A percentile compares a stretch with the other conserved stretches of the same genome.
Evolutionary conservation across 2,113 vertebrate genomes (phyloP).

Genomic region (Pitta sordida): DNA sequence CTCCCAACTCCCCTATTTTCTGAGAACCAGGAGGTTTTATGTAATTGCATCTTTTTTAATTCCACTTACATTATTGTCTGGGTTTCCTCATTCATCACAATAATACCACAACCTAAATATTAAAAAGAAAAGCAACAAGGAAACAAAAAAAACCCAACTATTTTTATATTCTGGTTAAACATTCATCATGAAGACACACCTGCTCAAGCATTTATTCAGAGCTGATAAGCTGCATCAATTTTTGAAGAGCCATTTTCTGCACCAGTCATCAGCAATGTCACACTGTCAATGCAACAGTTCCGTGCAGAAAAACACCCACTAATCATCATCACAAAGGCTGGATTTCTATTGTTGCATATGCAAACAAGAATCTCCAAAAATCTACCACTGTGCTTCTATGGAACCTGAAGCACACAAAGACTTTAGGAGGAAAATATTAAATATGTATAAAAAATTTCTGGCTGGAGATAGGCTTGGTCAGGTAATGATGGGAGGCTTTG

Average conservation of each 20-base stretch:
- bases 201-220: neutral
- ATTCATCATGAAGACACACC: neutral
- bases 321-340: neutral
- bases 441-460: neutral
- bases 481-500: neutral
- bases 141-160: accelerated
- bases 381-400: neutral
- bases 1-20: neutral
- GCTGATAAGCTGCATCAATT: neutral
- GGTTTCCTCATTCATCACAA: neutral
- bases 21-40: neutral
- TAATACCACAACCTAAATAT: neutral
- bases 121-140: neutral
- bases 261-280: neutral
- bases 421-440: neutral
- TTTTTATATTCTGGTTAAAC: neutral
- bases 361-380: neutral
- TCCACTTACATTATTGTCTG: neutral
- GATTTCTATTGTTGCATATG: neutral
- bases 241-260: slow-evolving; percentile 43
- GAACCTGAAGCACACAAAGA: neutral
- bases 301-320: neutral
- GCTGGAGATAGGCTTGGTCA: neutral
- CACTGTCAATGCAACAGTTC: neutral
- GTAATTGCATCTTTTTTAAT: neutral